These are phyloP conservation scores for Cyphotilapia sp. DNA, from an alignment of 2,113 vertebrate genomes.

Conservation along the genomic window DNA sequence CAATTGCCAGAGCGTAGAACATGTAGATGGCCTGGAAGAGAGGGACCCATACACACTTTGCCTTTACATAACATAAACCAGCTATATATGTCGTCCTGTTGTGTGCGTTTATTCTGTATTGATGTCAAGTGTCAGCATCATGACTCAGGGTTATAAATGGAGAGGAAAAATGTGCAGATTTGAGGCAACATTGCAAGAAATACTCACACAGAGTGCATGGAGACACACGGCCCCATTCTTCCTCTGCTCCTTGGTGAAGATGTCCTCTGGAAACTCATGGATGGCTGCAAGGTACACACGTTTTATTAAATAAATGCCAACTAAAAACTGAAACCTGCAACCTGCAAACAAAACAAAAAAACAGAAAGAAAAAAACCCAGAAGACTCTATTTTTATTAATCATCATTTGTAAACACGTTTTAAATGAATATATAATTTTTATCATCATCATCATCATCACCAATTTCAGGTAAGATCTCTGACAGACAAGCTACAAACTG, in stretches of 20 bases:
- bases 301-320: background rate
- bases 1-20: slow-evolving; percentile 77
- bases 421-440: background rate
- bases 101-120: background rate
- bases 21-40: slow-evolving; percentile 73
- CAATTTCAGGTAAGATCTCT: background rate
- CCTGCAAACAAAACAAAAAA: background rate
- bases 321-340: background rate
- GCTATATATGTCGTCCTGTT: background rate
- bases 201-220: slow-evolving; percentile 73
- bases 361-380: background rate
- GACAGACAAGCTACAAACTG: background rate
- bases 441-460: background rate
- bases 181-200: background rate
- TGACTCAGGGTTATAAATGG: background rate
- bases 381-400: background rate
- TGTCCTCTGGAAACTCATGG: slow-evolving; percentile 75
- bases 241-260: slow-evolving; percentile 73
- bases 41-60: background rate
- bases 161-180: background rate
- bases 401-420: background rate
- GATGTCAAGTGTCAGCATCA: background rate
- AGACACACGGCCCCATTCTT: slow-evolving; percentile 68
- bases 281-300: slow-evolving; percentile 51
- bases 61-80: background rate